These are phyloP conservation scores for Malurus elegans DNA, from an alignment of 2,113 vertebrate species.

Conservation along the genomic window DNA sequence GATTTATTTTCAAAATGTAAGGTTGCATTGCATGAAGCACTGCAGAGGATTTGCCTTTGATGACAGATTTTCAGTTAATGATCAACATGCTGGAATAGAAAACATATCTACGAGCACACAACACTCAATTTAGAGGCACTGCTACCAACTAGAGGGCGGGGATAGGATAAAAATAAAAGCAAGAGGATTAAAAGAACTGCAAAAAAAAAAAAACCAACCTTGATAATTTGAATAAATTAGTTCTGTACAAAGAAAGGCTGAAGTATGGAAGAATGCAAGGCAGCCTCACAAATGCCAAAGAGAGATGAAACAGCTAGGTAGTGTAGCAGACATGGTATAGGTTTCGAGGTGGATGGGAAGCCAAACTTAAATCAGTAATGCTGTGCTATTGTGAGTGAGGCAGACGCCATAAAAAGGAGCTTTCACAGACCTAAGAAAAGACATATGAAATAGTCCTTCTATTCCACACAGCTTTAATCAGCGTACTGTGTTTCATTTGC, in stretches of 20 bases:
- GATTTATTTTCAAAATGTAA: background rate
- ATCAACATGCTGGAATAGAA: background rate
- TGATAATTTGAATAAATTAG: background rate
- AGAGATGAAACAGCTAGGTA: background rate
- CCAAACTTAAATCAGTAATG: rapidly evolving
- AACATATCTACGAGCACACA: background rate
- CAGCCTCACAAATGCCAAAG: background rate
- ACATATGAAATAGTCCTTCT: background rate
- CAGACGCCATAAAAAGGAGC: background rate
- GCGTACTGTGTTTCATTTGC: background rate
- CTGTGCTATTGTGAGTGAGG: background rate
- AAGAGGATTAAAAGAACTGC: background rate
- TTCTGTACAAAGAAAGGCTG: background rate
- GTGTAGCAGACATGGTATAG: background rate
- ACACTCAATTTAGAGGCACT: background rate
- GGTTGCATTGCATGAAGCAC: background rate
- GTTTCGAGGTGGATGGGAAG: rapidly evolving
- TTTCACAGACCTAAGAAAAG: background rate
- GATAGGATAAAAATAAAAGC: background rate
- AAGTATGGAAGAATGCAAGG: background rate
- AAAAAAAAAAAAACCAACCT: background rate
- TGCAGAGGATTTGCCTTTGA: background rate
- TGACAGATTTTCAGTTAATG: background rate
- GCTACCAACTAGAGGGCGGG: background rate
- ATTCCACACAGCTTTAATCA: background rate